Base-by-base conservation (phyloP, 2,888 invertebrate species). In the Philopedon plagiatum region DNA sequence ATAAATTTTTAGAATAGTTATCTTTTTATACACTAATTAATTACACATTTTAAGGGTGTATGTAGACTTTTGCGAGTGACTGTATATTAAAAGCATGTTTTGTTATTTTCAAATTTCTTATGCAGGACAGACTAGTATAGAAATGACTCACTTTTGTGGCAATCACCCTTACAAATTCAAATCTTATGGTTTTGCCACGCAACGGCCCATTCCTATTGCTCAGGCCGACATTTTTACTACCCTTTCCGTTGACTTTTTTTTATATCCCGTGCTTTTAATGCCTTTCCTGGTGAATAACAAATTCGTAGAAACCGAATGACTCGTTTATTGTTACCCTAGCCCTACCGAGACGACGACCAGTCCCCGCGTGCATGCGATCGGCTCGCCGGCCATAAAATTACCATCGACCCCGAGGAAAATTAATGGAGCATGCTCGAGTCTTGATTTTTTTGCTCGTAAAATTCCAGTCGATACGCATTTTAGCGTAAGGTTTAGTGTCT, bases 181-280 rank as follows among this genome's bases (percentile, higher is more conserved):
- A n/a, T 60, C 56, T 67, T 58, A 32, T 49, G 46, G 46, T 44
- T 67, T 57, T 58, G 41, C 58, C n/a, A 51, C 21, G 9, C 7
- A 44, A 8, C 21, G 18, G 44, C 19, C 8, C 7, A 49, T 21
- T 18, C 18, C 23, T 49, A 41, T 49, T 49, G 23, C 26, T 15
- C n/a, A 23, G 7, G 29, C 29, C 29, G 51, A 51, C 15, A 29
- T n/a, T n/a, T 51, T 29, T 51, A 51, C 51, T 29, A 26, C 49
- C 49, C 49, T 49, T 49, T 49, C 8, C 13, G 5, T 26, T 3
- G 15, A 29, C 3, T 4, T 49, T 26, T n/a, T 21, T 15, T 49
- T 51, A 15, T 15, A n/a, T 29, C 23, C n/a, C 51, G 29, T 51
- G 51, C 29, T 1, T 46, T 51, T 51, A 13, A 29, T 51, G 29